Evolutionary conservation across 2,113 vertebrate species (phyloP), one percentile per base, ranked within the genome.

Genomic region (Cathartes aura): DNA sequence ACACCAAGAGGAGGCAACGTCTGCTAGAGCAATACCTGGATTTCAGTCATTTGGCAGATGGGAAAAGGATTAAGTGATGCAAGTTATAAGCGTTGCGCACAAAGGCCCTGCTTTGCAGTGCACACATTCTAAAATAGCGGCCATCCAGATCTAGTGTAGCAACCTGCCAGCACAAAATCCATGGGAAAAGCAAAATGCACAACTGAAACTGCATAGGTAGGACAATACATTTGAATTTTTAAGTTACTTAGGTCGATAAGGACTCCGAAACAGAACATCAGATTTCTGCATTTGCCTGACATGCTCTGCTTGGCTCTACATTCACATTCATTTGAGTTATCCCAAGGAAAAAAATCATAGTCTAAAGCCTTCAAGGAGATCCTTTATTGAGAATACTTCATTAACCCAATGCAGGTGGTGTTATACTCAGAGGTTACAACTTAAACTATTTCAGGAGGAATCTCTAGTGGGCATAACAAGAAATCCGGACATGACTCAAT

Each of bases 401-500:
- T 8, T 30, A 52, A 38, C 8, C 50, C 34, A 19, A 4, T 8
- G 15, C 34, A 40, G 23, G 21, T 15, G 24, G 4, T 45, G 9
- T 7, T 15, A 11, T 1, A 21, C 15, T 81, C 56, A 1, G 24
- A 78, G 52, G 30, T 68, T 32, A 60, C 8, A 14, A 32, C 40
- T 45, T 36, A n/a, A 62, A 14, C 21, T 42, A 23, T 5, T 32
- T 47, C 66, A 80, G 47, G 56, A 56, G 36, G 10, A 53, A 48
- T 11, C 36, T 62, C 42, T 11, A 40, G 29, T 4, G 34, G 29
- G 32, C 52, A 38, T 16, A 48, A 67, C 6, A 9, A 62, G 36
- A 82, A 78, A 38, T 36, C n/a, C 8, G 0, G 15, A 12, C 0
- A 0, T 20, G 34, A 52, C 40, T 74, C 43, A 16, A 6, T 11